Evolutionary conservation across 2,888 invertebrate species (phyloP).

Genomic region (Caradrina clavipalpis): DNA sequence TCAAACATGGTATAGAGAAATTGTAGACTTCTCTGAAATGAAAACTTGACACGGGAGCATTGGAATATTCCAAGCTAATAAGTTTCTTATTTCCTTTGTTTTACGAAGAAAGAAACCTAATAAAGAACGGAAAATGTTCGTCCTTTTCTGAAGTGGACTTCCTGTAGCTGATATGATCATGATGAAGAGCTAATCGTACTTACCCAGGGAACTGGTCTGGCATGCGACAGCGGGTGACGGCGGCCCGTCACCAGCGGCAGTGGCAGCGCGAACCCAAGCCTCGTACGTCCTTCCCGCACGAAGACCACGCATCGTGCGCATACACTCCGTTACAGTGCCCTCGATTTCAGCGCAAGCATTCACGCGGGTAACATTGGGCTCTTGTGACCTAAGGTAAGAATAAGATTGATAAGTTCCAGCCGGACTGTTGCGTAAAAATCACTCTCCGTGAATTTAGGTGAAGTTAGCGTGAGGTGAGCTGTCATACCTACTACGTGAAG

Average conservation of each 20-base stretch:
- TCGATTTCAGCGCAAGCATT: conserved; percentile 84
- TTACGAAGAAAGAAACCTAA: no score
- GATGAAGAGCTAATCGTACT: conserved; percentile 39
- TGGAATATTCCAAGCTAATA: no score
- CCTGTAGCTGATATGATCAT: no score
- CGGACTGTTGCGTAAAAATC: no score
- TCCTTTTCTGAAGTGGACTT: no score
- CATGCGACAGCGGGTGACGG: conserved; percentile 85
- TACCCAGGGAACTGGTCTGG: conserved; percentile 87
- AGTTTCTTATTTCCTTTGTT: no score
- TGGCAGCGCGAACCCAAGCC: conserved; percentile 96
- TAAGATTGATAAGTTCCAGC: no score
- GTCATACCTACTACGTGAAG: no score
- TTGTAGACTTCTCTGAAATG: not conserved
- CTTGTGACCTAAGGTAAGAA: conserved; percentile 77
- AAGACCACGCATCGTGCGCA: conserved; percentile 92
- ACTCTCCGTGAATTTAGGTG: no score
- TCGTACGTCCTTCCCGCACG: conserved; percentile 94
- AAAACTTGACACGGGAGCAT: not conserved
- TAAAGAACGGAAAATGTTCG: no score
- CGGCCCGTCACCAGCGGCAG: conserved; percentile 93
- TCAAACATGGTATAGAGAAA: no score
- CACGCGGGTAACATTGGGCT: conserved; percentile 83
- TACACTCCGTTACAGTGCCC: conserved; percentile 82
- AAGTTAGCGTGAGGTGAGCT: no score